Conservation (phyloP, 37 sponge, comb jelly and placozoan genomes). For the Agelas oroides region DNA sequence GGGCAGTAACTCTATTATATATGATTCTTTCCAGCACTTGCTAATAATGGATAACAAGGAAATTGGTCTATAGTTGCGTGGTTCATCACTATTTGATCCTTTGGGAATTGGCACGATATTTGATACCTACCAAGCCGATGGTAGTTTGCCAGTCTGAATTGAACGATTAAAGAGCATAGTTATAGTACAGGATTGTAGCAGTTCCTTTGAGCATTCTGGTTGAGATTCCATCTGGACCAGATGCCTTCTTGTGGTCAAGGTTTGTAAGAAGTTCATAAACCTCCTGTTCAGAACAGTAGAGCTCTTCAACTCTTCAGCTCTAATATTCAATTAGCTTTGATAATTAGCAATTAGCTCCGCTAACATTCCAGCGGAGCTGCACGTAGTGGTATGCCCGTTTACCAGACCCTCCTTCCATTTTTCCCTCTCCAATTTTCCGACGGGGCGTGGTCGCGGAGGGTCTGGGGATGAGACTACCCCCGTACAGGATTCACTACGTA, state of each 20-base stretch:
- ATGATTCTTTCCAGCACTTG: background rate
- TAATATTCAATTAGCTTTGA: too few relatives aligned
- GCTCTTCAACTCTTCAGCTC: too few relatives aligned
- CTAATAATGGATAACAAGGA: background rate
- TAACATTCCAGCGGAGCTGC: too few relatives aligned
- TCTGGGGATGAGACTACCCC: too few relatives aligned
- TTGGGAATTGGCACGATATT: slow-evolving; percentile 6
- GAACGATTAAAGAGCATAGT: background rate
- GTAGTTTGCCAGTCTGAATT: background rate
- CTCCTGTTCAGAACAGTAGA: background rate
- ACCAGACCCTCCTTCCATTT: too few relatives aligned
- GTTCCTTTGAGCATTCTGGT: slow-evolving; percentile 5
- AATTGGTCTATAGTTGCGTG: slow-evolving; percentile 20
- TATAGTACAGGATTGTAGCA: background rate
- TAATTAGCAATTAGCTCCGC: too few relatives aligned
- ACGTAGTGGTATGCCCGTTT: too few relatives aligned
- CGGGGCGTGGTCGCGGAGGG: too few relatives aligned
- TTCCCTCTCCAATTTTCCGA: too few relatives aligned
- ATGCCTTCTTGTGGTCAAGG: background rate
- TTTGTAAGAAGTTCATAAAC: background rate
- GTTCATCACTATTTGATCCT: background rate
- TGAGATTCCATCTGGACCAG: slow-evolving; percentile 19
- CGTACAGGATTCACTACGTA: too few relatives aligned
- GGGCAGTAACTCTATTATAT: background rate
- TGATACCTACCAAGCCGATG: background rate